Evolutionary conservation across 2,888 invertebrate species (phyloP).

Genomic region (Allacma fusca): DNA sequence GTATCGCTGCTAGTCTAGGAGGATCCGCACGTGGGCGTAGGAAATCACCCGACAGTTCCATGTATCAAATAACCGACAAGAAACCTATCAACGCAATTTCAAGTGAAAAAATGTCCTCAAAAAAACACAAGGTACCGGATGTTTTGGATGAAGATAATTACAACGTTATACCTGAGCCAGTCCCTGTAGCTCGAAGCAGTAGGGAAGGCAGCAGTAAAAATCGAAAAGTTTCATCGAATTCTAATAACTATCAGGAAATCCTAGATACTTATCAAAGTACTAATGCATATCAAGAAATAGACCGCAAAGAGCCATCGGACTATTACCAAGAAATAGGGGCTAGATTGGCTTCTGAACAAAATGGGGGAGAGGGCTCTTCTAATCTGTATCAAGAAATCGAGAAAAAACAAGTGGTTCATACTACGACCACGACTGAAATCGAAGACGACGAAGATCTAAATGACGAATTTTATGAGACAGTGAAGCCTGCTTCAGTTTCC

Average conservation of each 20-base stretch:
- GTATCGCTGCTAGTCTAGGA: background rate
- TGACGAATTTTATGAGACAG: constrained; percentile 59
- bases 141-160: constrained; percentile 60
- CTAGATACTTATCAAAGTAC: constrained; percentile 35
- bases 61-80: background rate
- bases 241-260: constrained; percentile 54
- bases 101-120: background rate
- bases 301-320: constrained; percentile 49
- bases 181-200: background rate
- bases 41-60: background rate
- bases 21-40: background rate
- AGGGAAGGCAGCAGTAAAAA: background rate
- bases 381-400: constrained; percentile 58
- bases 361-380: constrained; percentile 32
- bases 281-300: constrained; percentile 57
- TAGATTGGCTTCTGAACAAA: constrained; percentile 29
- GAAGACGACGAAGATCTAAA: constrained; percentile 50
- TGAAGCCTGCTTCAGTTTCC: constrained; percentile 46
- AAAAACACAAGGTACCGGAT: background rate
- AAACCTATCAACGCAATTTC: background rate
- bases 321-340: constrained; percentile 59
- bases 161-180: constrained; percentile 56
- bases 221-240: background rate
- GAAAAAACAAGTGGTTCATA: background rate
- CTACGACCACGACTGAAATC: background rate